Evolutionary conservation across 1,140 invertebrate species (phyloP), one percentile per base, ranked within the genome.

Genomic region (Ericerus pela): DNA sequence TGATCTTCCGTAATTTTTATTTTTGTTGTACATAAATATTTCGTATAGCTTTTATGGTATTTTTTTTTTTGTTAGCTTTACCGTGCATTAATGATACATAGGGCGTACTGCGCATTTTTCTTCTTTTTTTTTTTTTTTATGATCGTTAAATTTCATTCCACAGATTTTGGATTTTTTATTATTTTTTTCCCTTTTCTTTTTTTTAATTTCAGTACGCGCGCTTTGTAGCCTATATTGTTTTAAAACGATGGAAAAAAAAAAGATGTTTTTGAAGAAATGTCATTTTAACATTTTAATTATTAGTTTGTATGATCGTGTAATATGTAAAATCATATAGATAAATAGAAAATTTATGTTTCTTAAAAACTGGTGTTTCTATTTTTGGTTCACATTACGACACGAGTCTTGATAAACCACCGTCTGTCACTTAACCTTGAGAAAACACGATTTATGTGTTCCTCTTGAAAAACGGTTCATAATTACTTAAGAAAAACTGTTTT

Each of bases 321-420:
- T 47, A 47, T 47, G 41, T 47, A 47, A 47, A 47, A 47, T 47
- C 41, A 47, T 47, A 47, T 47, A 47, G 41, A 47, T 47, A 47
- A 47, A 47, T 47, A 47, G 41, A 47, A 47, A 47, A 47, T 47
- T 47, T 47, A 47, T 47, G 41, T 47, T 47, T 47, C 41, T 47
- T 47, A 47, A 14, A 10, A 47, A n/a, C n/a, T 24, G 41, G 8
- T 33, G 10, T 47, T 47, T 47, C 26, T 47, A 47, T 47, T 38
- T 47, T n/a, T n/a, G n/a, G n/a, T n/a, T n/a, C n/a, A n/a, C n/a
- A n/a, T n/a, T n/a, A n/a, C n/a, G n/a, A n/a, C n/a, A n/a, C n/a
- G n/a, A n/a, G n/a, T n/a, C n/a, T n/a, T n/a, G n/a, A n/a, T n/a
- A n/a, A n/a, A n/a, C n/a, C n/a, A n/a, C n/a, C n/a, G n/a, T n/a